Percentiles rank a stretch among this genome's conserved stretches.
Conservation (phyloP, 1,140 invertebrate species). For the Zaprionus davidi region DNA sequence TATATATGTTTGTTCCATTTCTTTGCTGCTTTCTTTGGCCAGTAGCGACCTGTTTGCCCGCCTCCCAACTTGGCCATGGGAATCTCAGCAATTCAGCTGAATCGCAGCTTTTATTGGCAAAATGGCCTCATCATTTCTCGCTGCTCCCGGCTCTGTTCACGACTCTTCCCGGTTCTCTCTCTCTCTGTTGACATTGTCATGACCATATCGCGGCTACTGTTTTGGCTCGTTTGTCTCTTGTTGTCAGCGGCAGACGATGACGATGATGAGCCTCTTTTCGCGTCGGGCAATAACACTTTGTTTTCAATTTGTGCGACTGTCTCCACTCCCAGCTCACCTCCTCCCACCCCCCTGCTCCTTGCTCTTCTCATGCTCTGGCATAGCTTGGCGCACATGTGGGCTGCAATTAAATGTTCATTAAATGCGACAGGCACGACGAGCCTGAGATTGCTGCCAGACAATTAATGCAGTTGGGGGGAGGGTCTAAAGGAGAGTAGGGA, state of each 20-base stretch:
- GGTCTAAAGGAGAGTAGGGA: not conserved
- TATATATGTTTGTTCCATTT: constrained; percentile 16
- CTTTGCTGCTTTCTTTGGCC: constrained; percentile 9
- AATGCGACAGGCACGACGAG: constrained; percentile 64
- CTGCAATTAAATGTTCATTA: constrained; percentile 77
- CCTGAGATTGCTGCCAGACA: constrained; percentile 60
- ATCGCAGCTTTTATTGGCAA: constrained; percentile 57
- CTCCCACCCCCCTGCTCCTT: not conserved
- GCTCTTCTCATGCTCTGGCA: not conserved
- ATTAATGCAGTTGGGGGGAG: constrained; percentile 48
- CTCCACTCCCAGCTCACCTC: constrained; percentile 2
- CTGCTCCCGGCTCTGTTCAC: not conserved
- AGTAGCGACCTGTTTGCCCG: constrained; percentile 1
- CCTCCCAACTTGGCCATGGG: constrained; percentile 33
- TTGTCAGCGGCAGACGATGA: constrained; percentile 19
- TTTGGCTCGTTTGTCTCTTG: constrained; percentile 52
- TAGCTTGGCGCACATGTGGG: constrained; percentile 65
- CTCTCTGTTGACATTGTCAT: constrained; percentile 39
- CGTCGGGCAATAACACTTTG: constrained; percentile 61
- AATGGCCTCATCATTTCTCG: constrained; percentile 24
- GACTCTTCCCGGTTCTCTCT: not conserved
- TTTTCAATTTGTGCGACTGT: constrained; percentile 59
- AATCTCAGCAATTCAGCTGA: constrained; percentile 49
- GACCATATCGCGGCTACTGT: constrained; percentile 47
- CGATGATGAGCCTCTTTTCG: constrained; percentile 30